Evolutionary conservation across 2,113 vertebrate species (phyloP).

Genomic region (Silurus glanis): DNA sequence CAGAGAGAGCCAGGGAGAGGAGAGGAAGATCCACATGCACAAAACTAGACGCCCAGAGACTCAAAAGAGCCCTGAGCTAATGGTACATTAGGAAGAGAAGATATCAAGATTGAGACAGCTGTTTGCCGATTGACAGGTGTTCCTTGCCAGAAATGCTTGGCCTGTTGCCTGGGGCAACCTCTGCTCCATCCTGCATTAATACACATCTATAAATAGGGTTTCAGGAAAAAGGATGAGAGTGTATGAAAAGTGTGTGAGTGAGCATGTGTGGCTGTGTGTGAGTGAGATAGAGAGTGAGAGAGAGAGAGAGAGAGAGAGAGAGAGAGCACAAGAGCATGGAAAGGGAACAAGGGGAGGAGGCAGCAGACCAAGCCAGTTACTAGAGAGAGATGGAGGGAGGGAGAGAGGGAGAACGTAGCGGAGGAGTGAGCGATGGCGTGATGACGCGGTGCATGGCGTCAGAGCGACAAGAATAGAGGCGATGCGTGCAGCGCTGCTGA

Average conservation of each 20-base stretch:
- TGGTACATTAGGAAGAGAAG: neutral
- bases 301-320: slow-evolving; percentile 42
- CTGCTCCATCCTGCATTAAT: slow-evolving; percentile 67
- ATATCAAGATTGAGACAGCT: slow-evolving; percentile 27
- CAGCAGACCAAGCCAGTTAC: slow-evolving; percentile 71
- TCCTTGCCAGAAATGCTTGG: slow-evolving; percentile 65
- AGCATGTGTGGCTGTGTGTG: slow-evolving; percentile 25
- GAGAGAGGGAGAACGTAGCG: slow-evolving; percentile 65
- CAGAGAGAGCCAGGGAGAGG: neutral
- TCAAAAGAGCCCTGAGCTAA: neutral
- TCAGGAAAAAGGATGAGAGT: slow-evolving; percentile 64
- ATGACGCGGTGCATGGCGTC: slow-evolving; percentile 80
- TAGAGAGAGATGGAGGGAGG: slow-evolving; percentile 68
- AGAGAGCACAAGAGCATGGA: slow-evolving; percentile 21
- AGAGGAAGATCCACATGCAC: neutral
- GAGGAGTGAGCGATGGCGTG: slow-evolving; percentile 72
- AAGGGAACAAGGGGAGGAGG: slow-evolving; percentile 59
- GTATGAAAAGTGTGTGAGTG: slow-evolving; percentile 44
- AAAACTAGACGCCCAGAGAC: neutral
- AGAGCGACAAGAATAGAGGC: slow-evolving; percentile 80
- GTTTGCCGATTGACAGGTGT: slow-evolving; percentile 32
- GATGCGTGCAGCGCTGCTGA: slow-evolving; percentile 73
- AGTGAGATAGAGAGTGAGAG: slow-evolving; percentile 39
- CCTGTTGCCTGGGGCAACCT: slow-evolving; percentile 74
- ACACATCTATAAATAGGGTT: slow-evolving; percentile 68